Base-by-base conservation (phyloP, 2,888 invertebrate genomes). In the Cabera pusaria region DNA sequence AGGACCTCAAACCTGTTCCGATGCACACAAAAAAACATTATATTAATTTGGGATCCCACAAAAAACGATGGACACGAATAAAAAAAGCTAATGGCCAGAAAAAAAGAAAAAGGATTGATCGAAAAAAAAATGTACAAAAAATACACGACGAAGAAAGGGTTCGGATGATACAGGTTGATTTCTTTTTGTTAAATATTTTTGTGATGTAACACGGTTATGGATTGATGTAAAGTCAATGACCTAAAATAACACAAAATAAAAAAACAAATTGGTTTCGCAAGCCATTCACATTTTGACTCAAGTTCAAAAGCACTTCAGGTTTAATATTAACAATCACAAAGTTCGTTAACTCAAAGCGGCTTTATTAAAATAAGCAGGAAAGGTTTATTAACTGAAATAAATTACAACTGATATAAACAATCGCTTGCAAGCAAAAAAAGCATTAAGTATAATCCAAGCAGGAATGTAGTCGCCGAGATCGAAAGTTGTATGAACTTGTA, bases 1-100 rank as follows among this genome's bases (percentile, higher is more conserved):
- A 56, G 51, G 45, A 62, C 50, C 64, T 57, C 20, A 65, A 83
- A 85, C 86, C 78, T 56, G 86, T 84, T 80, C 42, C 48, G 71
- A 80, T 81, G 75, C 76, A 57, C 59, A 57, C 68, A n/a, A 79
- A 83, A 82, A 84, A 83, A 77, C 74, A 75, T 76, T 73, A 82
- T 86, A 86, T 88, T 88, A 87, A 88, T 88, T 88, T 86, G 87
- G 85, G 83, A 78, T 80, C 72, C 75, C 83, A 86, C 81, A 86
- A 87, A 88, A 87, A 88, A 84, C 75, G 77, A 79, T 76, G 64
- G 76, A 72, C 70, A 56, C 62, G 71, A 73, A 59, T 64, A 82
- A 87, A 88, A 85, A 87, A 81, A 85, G 73, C 76, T 85, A 87
- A 87, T 88, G 87, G 85, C 83, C 84, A 76, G 54, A 69, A 72